Conservation (phyloP, 2,888 invertebrate genomes). For the Teleiodes luculella region DNA sequence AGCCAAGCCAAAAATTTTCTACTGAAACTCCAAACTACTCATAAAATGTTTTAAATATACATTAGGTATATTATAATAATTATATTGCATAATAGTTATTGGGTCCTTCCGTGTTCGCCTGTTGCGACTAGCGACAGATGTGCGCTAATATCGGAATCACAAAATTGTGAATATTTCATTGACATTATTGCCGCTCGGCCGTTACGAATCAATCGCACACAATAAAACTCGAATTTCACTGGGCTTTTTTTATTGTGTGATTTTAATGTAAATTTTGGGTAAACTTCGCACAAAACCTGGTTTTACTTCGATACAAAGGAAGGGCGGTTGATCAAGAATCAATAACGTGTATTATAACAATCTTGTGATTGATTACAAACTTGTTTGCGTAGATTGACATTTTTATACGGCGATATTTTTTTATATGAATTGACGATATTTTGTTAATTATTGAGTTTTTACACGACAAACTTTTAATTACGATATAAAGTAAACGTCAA, state of each 20-base stretch:
- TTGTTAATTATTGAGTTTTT: slow-evolving; percentile 48
- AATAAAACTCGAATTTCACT: slow-evolving; percentile 68
- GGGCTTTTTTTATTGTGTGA: slow-evolving; percentile 68
- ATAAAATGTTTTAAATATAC: not conserved
- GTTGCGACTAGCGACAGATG: slow-evolving; percentile 58
- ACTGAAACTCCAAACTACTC: no score
- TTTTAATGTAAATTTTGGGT: slow-evolving; percentile 73
- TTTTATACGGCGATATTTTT: slow-evolving; percentile 32
- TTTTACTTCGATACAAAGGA: slow-evolving; percentile 51
- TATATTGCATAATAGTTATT: slow-evolving; percentile 17
- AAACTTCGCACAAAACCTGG: slow-evolving; percentile 65
- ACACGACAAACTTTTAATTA: slow-evolving; percentile 32
- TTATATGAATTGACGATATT: slow-evolving; percentile 28
- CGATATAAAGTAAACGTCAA: slow-evolving; percentile 7
- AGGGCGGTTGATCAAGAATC: slow-evolving; percentile 68
- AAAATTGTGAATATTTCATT: slow-evolving; percentile 76
- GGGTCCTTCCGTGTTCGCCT: slow-evolving; percentile 23
- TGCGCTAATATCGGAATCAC: slow-evolving; percentile 64
- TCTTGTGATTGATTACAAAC: slow-evolving; percentile 77
- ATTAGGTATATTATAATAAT: slow-evolving; percentile 8
- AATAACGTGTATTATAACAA: slow-evolving; percentile 63
- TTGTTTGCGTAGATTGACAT: slow-evolving; percentile 68
- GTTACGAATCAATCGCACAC: slow-evolving; percentile 76
- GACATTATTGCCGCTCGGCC: slow-evolving; percentile 73
- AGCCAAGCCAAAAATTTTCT: no score